Evolutionary conservation across 2,888 invertebrate genomes (phyloP), one percentile per base, ranked within the genome.

Genomic region (Empis stercorea): DNA sequence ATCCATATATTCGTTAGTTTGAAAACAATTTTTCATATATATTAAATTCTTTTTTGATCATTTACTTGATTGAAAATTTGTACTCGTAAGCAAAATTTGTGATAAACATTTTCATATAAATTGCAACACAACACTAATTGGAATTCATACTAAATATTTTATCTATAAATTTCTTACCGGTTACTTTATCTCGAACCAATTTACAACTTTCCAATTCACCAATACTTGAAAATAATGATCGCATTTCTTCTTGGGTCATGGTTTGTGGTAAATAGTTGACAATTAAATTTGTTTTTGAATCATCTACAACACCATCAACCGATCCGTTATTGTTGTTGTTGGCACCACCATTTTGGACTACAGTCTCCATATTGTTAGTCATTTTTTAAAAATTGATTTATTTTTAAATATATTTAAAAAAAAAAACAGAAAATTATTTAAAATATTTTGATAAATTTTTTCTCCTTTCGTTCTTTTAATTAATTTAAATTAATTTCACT

Each of bases 151-250:
- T n/a, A n/a, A n/a, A n/a, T n/a, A n/a, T n/a, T n/a, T 20, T 20
- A 20, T 20, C 20, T n/a, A n/a, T n/a, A n/a, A n/a, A n/a, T n/a
- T 42, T 59, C 61, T 71, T 71, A 84, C 85, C 91, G 72, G 93
- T 93, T 64, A 91, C 84, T 79, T 95, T 95, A 75, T 95, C 94
- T 66, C 94, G 79, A 68, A 95, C 93, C 66, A 95, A 79, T 74
- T 95, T 95, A 78, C 95, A 95, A 71, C 91, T 91, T 73, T 95
- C 95, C 60, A 95, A 87, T 73, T 94, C 93, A 61, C 94, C 94
- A 70, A 95, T 89, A 70, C 88, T 89, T 52, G 89, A 86, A 73
- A 95, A 95, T 56, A 95, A 76, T 54, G 91, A 88, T 58, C 92
- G 79, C 62, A 95, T 93, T 74, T 94, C 93, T 70, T 94, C 93